Conservation (phyloP, 2,113 vertebrate species). For the Equus przewalskii region DNA sequence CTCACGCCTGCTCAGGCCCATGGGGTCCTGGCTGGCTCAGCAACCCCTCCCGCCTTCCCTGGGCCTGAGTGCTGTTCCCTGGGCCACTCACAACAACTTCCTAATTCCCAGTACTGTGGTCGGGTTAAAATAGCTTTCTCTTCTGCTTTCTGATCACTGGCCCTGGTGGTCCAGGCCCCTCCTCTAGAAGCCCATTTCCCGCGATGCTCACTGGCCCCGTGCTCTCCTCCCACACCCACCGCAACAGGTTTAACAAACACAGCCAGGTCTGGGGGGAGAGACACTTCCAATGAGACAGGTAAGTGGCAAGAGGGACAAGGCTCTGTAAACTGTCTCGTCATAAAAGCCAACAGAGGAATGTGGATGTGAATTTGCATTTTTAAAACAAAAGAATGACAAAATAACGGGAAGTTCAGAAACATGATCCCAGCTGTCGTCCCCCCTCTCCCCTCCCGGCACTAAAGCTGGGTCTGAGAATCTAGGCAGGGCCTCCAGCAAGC, state of each 20-base stretch:
- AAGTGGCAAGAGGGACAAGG: background rate
- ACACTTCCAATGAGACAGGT: background rate
- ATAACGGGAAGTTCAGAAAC: fast-evolving
- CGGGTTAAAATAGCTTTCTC: fast-evolving
- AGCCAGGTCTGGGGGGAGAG: background rate
- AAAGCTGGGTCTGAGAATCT: background rate
- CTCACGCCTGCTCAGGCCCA: fast-evolving
- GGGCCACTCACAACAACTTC: fast-evolving
- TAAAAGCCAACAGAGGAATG: background rate
- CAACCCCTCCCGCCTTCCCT: background rate
- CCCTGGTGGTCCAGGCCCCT: background rate
- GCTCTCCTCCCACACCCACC: background rate
- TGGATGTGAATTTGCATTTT: background rate
- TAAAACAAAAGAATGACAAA: background rate
- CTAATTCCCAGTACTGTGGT: background rate
- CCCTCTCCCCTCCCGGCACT: background rate
- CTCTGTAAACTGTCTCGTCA: background rate
- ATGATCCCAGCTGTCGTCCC: background rate
- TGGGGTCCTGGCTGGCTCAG: background rate
- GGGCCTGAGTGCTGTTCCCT: background rate
- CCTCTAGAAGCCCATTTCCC: fast-evolving
- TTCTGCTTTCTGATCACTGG: fast-evolving
- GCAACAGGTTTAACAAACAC: background rate
- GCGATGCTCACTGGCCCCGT: fast-evolving
- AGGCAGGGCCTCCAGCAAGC: background rate